These are phyloP conservation scores for Aphelocoma californica DNA, from an alignment of 2,797 vertebrate species.

Conservation along the genomic window DNA sequence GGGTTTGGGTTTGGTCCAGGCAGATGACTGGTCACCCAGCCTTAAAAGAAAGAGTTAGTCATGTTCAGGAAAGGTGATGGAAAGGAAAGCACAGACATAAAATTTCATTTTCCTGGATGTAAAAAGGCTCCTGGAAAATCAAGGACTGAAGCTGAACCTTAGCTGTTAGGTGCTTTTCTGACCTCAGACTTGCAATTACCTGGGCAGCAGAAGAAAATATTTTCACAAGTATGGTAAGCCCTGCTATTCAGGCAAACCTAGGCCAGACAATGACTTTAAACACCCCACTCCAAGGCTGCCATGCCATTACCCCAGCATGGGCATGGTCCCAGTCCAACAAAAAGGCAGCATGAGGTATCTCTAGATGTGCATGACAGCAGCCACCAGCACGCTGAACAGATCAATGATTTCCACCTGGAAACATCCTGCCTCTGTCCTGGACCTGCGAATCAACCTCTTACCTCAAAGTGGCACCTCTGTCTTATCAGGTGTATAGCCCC, in stretches of 20 bases:
- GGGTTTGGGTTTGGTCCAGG: constrained; percentile 24
- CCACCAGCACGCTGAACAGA: neutral
- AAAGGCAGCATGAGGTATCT: neutral
- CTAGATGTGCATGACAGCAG: neutral
- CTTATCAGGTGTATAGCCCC: neutral
- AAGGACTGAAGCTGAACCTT: neutral
- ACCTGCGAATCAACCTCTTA: neutral
- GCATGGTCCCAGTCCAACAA: neutral
- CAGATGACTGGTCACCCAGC: neutral
- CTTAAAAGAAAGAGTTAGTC: constrained; percentile 41
- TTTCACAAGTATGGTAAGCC: neutral
- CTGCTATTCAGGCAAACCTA: neutral
- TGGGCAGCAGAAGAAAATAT: neutral
- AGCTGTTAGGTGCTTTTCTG: neutral
- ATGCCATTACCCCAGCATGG: neutral
- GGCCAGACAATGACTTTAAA: neutral
- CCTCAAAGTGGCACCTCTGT: neutral
- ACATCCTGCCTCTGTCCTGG: neutral
- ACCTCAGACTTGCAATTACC: neutral
- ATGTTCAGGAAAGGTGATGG: neutral
- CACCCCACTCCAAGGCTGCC: neutral
- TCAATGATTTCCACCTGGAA: neutral
- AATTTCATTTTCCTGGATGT: neutral
- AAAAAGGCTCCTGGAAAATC: neutral
- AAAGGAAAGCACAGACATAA: neutral